Evolutionary conservation across 2,888 invertebrate species (phyloP).

Genomic region (Chymomyza fuscimana): DNA sequence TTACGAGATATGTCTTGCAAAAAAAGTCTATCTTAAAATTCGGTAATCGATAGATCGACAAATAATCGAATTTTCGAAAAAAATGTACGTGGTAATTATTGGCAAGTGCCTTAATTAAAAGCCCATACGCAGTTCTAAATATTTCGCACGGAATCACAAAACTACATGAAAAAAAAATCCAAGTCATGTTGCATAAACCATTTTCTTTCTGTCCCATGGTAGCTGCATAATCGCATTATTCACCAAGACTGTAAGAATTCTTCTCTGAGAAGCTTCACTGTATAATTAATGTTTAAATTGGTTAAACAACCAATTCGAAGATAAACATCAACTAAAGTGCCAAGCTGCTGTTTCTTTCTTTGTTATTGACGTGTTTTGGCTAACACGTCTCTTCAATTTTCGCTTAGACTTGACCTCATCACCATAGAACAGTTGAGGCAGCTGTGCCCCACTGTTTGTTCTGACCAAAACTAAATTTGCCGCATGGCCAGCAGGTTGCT

Average conservation of each 20-base stretch:
- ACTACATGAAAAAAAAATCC: too few species aligned
- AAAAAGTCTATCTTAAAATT: too few species aligned
- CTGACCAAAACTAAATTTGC: neutral
- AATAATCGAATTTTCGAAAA: too few species aligned
- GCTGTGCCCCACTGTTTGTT: neutral
- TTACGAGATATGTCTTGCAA: too few species aligned
- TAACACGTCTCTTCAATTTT: slow-evolving; percentile 7
- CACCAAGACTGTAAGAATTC: neutral
- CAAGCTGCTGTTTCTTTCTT: slow-evolving; percentile 49
- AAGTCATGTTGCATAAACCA: too few species aligned
- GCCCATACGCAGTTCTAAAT: too few species aligned
- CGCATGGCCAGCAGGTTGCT: neutral
- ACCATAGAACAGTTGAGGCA: neutral
- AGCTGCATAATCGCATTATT: too few species aligned
- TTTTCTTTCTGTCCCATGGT: too few species aligned
- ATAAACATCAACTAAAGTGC: neutral
- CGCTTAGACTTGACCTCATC: slow-evolving; percentile 40
- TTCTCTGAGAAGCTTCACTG: neutral
- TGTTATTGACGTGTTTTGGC: slow-evolving; percentile 54
- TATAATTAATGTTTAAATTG: neutral
- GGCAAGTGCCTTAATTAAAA: too few species aligned
- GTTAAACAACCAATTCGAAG: neutral
- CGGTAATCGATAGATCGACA: too few species aligned
- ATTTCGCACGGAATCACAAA: too few species aligned
- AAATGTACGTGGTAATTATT: too few species aligned